A percentile compares a stretch with the other conserved stretches of the same genome.
Conservation (phyloP, 2,797 vertebrate species). For the Rhyacichthys aspro region DNA sequence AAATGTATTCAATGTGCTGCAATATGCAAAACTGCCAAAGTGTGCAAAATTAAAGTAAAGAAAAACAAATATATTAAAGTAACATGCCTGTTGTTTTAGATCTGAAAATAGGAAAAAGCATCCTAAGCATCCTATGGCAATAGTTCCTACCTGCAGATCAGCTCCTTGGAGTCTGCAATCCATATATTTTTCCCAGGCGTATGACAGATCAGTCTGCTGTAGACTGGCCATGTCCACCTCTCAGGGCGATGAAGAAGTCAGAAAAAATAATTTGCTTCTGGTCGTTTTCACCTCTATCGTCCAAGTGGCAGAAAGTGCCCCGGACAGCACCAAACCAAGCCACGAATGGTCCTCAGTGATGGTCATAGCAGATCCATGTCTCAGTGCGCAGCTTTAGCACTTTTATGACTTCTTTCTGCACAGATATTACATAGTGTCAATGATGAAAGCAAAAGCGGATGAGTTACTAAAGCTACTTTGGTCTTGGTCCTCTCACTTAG, state of each 20-base stretch:
- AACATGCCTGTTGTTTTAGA: background rate
- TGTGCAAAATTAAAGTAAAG: background rate
- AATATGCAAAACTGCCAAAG: background rate
- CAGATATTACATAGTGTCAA: slow-evolving; percentile 30
- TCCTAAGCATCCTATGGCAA: background rate
- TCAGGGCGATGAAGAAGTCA: slow-evolving; percentile 27
- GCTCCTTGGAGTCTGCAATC: slow-evolving; percentile 82
- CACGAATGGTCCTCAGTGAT: slow-evolving; percentile 38
- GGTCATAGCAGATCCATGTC: slow-evolving; percentile 64
- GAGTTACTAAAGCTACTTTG: background rate
- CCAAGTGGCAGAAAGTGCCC: slow-evolving; percentile 44
- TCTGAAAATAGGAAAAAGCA: background rate
- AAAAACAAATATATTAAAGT: too few species aligned
- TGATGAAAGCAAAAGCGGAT: slow-evolving; percentile 25
- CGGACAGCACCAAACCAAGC: slow-evolving; percentile 37
- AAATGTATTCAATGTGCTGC: background rate
- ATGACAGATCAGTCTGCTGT: slow-evolving; percentile 73
- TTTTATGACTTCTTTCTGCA: slow-evolving; percentile 59
- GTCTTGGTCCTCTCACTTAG: background rate
- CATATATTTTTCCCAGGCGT: slow-evolving; percentile 84
- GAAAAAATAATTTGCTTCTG: slow-evolving; percentile 9
- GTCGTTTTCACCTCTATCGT: slow-evolving; percentile 30
- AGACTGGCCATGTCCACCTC: slow-evolving; percentile 60
- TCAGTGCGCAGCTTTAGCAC: slow-evolving; percentile 34
- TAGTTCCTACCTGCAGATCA: slow-evolving; percentile 78